Base-by-base conservation (phyloP, 2,888 invertebrate genomes). In the Pseudococcus longispinus region DNA sequence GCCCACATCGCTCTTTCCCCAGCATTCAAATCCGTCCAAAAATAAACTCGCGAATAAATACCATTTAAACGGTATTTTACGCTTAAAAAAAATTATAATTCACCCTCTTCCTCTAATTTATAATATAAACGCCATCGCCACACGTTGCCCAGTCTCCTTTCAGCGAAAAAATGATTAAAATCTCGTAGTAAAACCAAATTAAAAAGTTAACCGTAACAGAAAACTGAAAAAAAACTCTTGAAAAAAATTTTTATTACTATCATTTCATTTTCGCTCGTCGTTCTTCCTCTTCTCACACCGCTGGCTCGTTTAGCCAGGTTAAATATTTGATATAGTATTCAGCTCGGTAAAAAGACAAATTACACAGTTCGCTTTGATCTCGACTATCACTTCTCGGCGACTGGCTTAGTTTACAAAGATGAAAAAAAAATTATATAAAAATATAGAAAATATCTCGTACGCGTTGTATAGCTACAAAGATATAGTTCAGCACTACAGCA, bases 311-410 rank as follows among this genome's bases (percentile, higher is more conserved):
- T 26, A 26, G 4, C 9, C 32, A 70, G 29, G 70, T 70, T 29
- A 18, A 70, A 70, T 70, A 70, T 70, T 70, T 70, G 29, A 70
- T 70, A 70, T 70, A 65, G 9, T 65, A 65, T 65, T 65, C 26
- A 15, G 65, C 65, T 23, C 55, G 55, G 55, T 18, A 26, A 65
- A 65, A 65, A 65, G 60, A 65, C 65, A 65, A 65, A 65, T 65
- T 65, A 65, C 65, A 65, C 65, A 15, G 65, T 23, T 65, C 65
- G 65, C 70, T 70, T 70, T 70, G 70, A 70, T 70, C 70, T 70
- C 70, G 18, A 18, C 70, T 18, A 70, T 70, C 70, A 70, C 70
- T 70, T 70, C 70, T 70, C 70, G 29, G 0, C 70, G n/a, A n/a
- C n/a, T 51, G n/a, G 51, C n/a, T 51, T 15, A n/a, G 51, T 51